A percentile compares a stretch with the other conserved stretches of the same genome.
These are phyloP conservation scores for Pachypanchax playfairii DNA, from an alignment of 2,113 vertebrate species.

Conservation along the genomic window DNA sequence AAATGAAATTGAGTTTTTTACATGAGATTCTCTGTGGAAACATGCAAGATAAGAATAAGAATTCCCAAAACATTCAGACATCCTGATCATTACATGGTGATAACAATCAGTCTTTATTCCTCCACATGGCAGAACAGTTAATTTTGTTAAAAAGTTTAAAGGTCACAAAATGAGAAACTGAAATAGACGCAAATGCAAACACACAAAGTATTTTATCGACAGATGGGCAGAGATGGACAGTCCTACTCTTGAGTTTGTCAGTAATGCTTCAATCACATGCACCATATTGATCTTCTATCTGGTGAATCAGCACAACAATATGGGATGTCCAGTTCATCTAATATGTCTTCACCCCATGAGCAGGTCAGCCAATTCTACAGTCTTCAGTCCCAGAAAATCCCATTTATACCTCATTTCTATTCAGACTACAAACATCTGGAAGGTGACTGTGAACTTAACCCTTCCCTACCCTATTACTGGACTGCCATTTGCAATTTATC, in stretches of 20 bases:
- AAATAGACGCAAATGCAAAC: background rate
- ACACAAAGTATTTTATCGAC: constrained; percentile 26
- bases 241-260: constrained; percentile 27
- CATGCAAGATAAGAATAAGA: no score
- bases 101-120: background rate
- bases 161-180: background rate
- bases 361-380: constrained; percentile 59
- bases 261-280: constrained; percentile 48
- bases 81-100: background rate
- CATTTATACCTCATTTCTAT: constrained; percentile 67
- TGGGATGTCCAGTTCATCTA: constrained; percentile 55
- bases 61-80: background rate
- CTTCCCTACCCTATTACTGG: no score
- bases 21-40: background rate
- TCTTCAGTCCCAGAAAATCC: constrained; percentile 51
- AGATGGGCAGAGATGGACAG: constrained; percentile 28
- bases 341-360: constrained; percentile 58
- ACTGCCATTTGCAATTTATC: no score
- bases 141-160: background rate
- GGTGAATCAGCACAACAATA: constrained; percentile 65
- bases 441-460: constrained; percentile 45
- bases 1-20: no score
- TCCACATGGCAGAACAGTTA: background rate
- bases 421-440: constrained; percentile 41
- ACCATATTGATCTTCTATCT: constrained; percentile 54